A percentile compares a stretch with the other conserved stretches of the same genome.
Evolutionary conservation across 2,888 invertebrate species (phyloP).

Genomic region (Ethmia dodecea): DNA sequence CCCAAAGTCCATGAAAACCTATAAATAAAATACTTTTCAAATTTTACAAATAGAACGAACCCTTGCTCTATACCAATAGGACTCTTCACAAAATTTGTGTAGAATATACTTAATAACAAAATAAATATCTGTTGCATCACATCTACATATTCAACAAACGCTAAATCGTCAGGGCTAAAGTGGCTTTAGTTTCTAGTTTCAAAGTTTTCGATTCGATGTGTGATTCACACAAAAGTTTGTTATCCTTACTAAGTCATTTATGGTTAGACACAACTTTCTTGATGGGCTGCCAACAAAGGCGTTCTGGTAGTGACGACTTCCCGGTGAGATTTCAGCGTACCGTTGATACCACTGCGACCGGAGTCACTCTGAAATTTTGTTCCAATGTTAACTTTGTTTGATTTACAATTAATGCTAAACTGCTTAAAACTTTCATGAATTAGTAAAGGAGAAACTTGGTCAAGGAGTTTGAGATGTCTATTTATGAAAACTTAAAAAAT

Average conservation of each 20-base stretch:
- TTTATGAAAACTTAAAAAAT: too few relatives aligned
- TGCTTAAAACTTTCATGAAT: too few relatives aligned
- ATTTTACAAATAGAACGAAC: too few relatives aligned
- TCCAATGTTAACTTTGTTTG: neutral
- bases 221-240: neutral
- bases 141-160: neutral
- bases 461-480: too few relatives aligned
- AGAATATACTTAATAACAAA: too few relatives aligned
- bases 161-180: neutral
- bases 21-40: too few relatives aligned
- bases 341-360: slow-evolving; percentile 43
- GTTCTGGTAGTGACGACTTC: slow-evolving; percentile 83
- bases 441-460: too few relatives aligned
- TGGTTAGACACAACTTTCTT: slow-evolving; percentile 81
- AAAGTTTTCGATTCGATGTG: slow-evolving; percentile 1
- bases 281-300: slow-evolving; percentile 80
- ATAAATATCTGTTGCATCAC: too few relatives aligned
- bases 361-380: slow-evolving; percentile 49
- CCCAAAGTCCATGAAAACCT: too few relatives aligned
- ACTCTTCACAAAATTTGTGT: too few relatives aligned
- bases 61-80: too few relatives aligned
- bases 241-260: neutral
- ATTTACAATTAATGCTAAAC: too few relatives aligned
- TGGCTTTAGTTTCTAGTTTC: neutral
- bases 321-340: slow-evolving; percentile 54